Evolutionary conservation across 2,888 invertebrate species (phyloP).

Genomic region (Cataglyphis cursor): DNA sequence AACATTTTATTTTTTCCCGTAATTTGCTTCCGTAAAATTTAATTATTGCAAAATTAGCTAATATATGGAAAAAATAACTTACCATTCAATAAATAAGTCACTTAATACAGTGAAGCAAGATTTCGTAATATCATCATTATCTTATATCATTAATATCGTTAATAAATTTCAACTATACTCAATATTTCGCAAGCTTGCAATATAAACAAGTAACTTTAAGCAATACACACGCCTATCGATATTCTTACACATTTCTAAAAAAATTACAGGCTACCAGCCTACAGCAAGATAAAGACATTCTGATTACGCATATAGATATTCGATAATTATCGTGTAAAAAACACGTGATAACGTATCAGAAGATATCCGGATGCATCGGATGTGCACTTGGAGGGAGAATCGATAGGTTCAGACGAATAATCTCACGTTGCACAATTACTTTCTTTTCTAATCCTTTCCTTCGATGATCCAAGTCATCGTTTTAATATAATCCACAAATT

Average conservation of each 20-base stretch:
- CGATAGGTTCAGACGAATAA: slow-evolving; percentile 54
- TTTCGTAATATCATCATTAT: neutral
- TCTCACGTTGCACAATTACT: slow-evolving; percentile 53
- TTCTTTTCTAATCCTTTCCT: slow-evolving; percentile 39
- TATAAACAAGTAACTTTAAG: neutral
- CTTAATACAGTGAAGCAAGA: neutral
- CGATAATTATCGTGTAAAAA: neutral
- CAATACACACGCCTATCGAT: neutral
- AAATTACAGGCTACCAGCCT: neutral
- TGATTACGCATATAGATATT: neutral
- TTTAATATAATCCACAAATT: neutral
- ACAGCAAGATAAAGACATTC: neutral
- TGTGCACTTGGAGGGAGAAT: slow-evolving; percentile 26
- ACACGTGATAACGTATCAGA: slow-evolving; percentile 56
- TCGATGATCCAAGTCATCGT: neutral
- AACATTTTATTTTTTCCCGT: neutral
- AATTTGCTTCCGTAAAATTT: neutral
- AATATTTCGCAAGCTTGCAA: neutral
- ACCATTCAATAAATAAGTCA: neutral
- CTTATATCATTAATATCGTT: neutral
- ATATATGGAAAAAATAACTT: neutral
- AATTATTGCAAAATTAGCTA: neutral
- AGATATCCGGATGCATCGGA: slow-evolving; percentile 9
- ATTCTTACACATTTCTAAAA: neutral
- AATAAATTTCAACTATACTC: neutral